Base-by-base conservation (phyloP, 2,113 vertebrate genomes). In the Pycnonotus jocosus region DNA sequence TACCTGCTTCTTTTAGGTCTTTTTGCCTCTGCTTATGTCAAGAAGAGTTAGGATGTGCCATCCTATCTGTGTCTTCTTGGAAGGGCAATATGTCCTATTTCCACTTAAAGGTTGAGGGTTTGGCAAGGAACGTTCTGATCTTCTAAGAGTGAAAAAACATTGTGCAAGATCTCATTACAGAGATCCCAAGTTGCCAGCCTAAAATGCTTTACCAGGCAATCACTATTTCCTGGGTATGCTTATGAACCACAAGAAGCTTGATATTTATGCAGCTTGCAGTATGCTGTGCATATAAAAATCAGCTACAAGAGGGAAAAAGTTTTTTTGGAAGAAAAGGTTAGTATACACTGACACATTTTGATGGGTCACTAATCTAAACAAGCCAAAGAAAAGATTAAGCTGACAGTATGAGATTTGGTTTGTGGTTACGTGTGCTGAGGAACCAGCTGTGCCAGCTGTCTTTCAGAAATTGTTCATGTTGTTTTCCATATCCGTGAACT, bases 151-250 rank as follows among this genome's bases (percentile, higher is more conserved):
- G 81, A 95, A 81, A 69, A 94, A 86, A 84, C 88, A 57, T 77
- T 64, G 58, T 91, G 65, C 77, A 93, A 92, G 89, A 95, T 64
- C 80, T 77, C 88, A 57, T 94, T 95, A 74, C 80, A 92, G 53
- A 89, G n/a, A 85, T 93, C 51, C n/a, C 74, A 92, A 42, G 62
- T 30, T 53, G 53, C 57, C 84, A 76, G 69, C 45, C 58, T 64
- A 81, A 94, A 93, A 87, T 48, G 56, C 44, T 86, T 91, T 70
- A 79, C 37, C 40, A 64, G 70, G 50, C 71, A 86, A 87, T 81
- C 61, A 61, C 31, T 74, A 11, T 69, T 89, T 86, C 40, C 64
- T 87, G 73, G 37, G 44, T 50, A 60, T 48, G 56, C 57, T 86
- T 71, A 58, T 53, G 53, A 93, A 93, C 25, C 1, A 10, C 74